Evolutionary conservation across 1,140 invertebrate genomes (phyloP), one percentile per base, ranked within the genome.

Genomic region (Phenacoccus solenopsis): DNA sequence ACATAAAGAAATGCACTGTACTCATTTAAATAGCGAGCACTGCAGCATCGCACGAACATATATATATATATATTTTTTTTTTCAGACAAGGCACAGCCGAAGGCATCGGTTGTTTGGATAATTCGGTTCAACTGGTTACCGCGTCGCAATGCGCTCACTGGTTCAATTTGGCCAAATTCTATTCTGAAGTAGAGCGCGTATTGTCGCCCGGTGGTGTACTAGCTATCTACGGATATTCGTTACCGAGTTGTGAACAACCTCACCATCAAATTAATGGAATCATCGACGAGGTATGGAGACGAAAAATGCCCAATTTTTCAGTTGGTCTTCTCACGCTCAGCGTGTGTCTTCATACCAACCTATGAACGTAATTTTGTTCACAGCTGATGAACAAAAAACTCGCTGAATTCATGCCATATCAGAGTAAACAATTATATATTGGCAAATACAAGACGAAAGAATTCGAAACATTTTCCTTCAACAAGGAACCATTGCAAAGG

Each of bases 131-230:
- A 30, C 70, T 84, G 59, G 72, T 82, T 5, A 81, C 79, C 12
- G 75, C 79, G 5, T 76, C 76, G 1, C 76, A 78, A 59, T 76
- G 80, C 16, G 74, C 79, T 64, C 82, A 84, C 70, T 83, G 82
- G 82, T 79, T 83, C 72, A 76, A 83, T 71, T 57, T 78, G 12
- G 76, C 77, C 1, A 75, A 75, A 67, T 83, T 84, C 73, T 82
- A 78, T 70, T 70, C 72, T 24, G 82, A 84, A 74, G 79, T 76
- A 1, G 73, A 74, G 22, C 71, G 82, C 70, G 73, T 82, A 27
- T 72, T 83, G 7, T 72, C 73, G 20, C 76, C 78, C 5, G 76
- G 78, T 30, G 81, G 81, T 4, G 76, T 80, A 5, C 56, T 82
- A 12, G 78, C 80, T 12, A 73, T 78, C 0, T 81, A 78, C 71